Evolutionary conservation across 2,797 vertebrate genomes (phyloP).

Genomic region (Varecia variegata): DNA sequence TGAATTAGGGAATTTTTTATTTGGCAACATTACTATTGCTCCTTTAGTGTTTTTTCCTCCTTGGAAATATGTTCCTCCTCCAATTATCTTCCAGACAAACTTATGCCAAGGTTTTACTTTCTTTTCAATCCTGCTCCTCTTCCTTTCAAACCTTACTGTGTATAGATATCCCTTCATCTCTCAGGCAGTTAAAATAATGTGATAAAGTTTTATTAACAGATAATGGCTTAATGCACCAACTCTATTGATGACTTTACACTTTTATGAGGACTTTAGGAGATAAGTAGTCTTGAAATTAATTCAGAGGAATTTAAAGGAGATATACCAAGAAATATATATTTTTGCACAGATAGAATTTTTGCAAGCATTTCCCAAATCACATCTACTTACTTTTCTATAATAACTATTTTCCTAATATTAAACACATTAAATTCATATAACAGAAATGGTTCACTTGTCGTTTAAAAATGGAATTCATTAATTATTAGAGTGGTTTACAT

Average conservation of each 20-base stretch:
- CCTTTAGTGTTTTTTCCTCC: not conserved
- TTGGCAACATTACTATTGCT: not conserved
- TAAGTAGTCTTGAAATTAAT: constrained; percentile 27
- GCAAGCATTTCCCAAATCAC: not conserved
- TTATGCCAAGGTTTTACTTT: not conserved
- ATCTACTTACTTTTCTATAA: not conserved
- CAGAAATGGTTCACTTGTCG: constrained; percentile 36
- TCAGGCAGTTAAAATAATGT: not conserved
- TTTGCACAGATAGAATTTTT: not conserved
- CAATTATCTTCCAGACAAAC: not conserved
- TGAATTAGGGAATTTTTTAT: not conserved
- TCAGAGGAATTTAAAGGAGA: not conserved
- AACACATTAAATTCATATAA: constrained; percentile 25
- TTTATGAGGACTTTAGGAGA: not conserved
- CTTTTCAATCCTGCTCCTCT: not conserved
- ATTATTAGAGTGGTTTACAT: constrained; percentile 51
- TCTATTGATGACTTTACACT: not conserved
- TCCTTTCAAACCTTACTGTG: not conserved
- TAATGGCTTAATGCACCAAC: not conserved
- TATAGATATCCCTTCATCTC: not conserved
- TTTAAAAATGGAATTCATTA: constrained; percentile 48
- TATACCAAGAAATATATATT: not conserved
- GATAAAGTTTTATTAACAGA: not conserved
- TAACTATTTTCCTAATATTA: not conserved
- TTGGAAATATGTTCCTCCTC: not conserved